phyloP scores from a whole-genome alignment of 2,113 vertebrate genomes.

The Chloroceryle aenea region DNA sequence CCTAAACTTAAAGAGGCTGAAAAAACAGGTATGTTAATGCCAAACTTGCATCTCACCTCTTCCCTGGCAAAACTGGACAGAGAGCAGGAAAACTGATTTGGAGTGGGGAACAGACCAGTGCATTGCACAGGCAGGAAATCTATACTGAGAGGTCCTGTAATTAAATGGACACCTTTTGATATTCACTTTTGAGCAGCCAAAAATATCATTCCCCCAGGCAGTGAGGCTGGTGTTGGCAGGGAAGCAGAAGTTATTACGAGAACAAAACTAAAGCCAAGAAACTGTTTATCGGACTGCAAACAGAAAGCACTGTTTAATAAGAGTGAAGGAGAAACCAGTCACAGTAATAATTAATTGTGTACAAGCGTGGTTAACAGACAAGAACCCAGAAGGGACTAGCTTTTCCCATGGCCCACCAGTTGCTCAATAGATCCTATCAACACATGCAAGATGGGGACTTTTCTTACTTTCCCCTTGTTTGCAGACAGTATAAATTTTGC shows the following conservation, averaged over 20 bases:
- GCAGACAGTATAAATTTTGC: neutral
- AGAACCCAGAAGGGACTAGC: neutral
- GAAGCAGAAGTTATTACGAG: neutral
- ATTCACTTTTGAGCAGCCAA: neutral
- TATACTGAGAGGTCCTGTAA: neutral
- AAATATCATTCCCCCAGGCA: slow-evolving; percentile 12
- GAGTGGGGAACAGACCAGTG: neutral
- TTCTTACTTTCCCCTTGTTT: no score
- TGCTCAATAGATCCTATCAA: neutral
- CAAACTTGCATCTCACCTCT: neutral
- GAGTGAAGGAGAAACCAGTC: neutral
- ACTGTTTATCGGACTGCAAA: neutral
- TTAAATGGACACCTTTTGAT: slow-evolving; percentile 18
- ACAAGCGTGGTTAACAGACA: neutral
- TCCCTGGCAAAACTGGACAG: neutral
- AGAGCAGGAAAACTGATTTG: neutral
- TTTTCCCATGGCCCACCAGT: neutral
- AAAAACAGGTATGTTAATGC: neutral
- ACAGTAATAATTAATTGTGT: neutral
- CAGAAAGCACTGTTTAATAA: neutral
- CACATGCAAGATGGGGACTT: neutral
- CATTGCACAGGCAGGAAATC: neutral
- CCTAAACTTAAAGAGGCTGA: neutral
- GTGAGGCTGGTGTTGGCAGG: neutral
- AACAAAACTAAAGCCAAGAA: neutral